Evolutionary conservation across 2,888 invertebrate species (phyloP).

Genomic region (Erebia aethiops): DNA sequence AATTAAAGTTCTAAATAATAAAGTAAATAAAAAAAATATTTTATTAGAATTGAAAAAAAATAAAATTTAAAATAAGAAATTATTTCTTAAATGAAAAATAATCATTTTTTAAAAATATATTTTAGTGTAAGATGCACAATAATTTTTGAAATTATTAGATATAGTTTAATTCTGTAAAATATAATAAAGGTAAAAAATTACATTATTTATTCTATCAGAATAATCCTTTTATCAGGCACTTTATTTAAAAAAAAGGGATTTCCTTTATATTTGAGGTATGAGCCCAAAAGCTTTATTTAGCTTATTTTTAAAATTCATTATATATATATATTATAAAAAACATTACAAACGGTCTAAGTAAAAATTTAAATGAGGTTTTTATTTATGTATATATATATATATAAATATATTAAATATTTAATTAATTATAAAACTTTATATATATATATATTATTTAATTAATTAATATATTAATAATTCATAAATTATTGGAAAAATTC

Average conservation of each 20-base stretch:
- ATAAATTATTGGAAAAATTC: background rate
- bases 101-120: slow-evolving; percentile 51
- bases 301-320: slow-evolving; percentile 7
- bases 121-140: slow-evolving; percentile 85
- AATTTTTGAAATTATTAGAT: slow-evolving; percentile 84
- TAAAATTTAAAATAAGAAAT: slow-evolving; percentile 44
- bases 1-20: slow-evolving; percentile 16
- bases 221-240: slow-evolving; percentile 77
- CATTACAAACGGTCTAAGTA: background rate
- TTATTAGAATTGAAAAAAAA: slow-evolving; percentile 46
- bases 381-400: background rate
- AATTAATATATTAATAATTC: background rate
- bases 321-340: slow-evolving; percentile 9
- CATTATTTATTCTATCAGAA: slow-evolving; percentile 75
- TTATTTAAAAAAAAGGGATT: slow-evolving; percentile 72
- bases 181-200: slow-evolving; percentile 81
- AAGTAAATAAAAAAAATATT: slow-evolving; percentile 76
- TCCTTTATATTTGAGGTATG: slow-evolving; percentile 43
- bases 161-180: slow-evolving; percentile 85
- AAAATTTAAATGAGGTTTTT: background rate
- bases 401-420: background rate
- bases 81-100: background rate
- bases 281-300: slow-evolving; percentile 16
- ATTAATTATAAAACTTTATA: background rate
- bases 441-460: background rate